Base-by-base conservation (phyloP, 1,140 invertebrate genomes). In the Tribolium castaneum region DNA sequence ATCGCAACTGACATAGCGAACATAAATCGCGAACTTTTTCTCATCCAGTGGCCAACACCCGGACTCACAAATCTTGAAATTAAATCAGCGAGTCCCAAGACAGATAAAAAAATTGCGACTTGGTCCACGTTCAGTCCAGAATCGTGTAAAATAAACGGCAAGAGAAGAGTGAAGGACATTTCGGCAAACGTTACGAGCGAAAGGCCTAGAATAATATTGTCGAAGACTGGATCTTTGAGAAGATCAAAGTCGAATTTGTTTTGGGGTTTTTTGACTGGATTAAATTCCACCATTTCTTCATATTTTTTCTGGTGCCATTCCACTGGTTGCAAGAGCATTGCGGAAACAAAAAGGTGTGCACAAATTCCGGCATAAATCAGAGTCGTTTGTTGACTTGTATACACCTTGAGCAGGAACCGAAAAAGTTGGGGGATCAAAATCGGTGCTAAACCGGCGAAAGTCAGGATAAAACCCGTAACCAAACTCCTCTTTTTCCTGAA, bases 201-300 rank as follows among this genome's bases (percentile, higher is more conserved):
- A 70, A 93, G 87, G 0, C 93, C 92, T 19, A 92, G 80, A 85
- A 93, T 90, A 12, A 93, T 87, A 81, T 92, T 93, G 1, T 93
- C 88, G 77, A 91, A 93, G 3, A 90, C 89, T 5, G 89, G 89
- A 84, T 94, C 92, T 78, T 89, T 88, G 52, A 93, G 81, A n/a
- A 94, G 85, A 83, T 92, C 90, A 62, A 94, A 85, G 81, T 93
- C 92, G 79, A 93, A 93, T 72, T 92, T 91, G 0, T 90, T 86
- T 0, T 89, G 80, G 25, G 92, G 75, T 80, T 89, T 89, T 80
- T 89, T 84, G 13, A 87, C 34, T 39, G 6, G 6, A 39, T 45
- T 30, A 90, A 90, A 80, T 73, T 66, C 14, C 79, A 77, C 35
- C 3, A 70, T 51, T 49, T 30, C 12, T 25, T 75, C 45, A 5